These are phyloP conservation scores for Pectinophora gossypiella DNA, from an alignment of 1,140 invertebrate species.

Conservation along the genomic window DNA sequence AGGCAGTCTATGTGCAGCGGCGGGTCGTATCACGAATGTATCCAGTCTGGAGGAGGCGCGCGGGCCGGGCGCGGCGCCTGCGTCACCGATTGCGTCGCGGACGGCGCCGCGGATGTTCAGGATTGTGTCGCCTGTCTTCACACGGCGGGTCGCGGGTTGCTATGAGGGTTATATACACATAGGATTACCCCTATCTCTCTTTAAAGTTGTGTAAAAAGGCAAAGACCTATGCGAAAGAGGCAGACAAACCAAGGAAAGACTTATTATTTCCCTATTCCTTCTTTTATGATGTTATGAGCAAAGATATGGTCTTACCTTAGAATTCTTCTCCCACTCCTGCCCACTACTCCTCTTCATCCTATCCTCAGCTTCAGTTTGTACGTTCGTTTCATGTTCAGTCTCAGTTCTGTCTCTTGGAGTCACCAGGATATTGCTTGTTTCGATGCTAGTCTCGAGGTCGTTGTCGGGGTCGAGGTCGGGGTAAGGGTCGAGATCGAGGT, in stretches of 20 bases:
- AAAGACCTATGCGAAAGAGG: too few relatives aligned
- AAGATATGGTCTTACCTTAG: conserved; percentile 26
- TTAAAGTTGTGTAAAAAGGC: too few relatives aligned
- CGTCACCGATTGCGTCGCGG: conserved; percentile 60
- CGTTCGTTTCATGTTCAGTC: conserved; percentile 20
- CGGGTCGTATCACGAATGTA: conserved; percentile 57
- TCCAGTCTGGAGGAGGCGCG: conserved; percentile 51
- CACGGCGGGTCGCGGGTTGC: conserved; percentile 25
- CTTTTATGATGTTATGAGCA: too few relatives aligned
- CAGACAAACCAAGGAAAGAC: too few relatives aligned
- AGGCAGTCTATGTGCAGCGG: conserved; percentile 13
- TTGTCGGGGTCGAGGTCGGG: too few relatives aligned
- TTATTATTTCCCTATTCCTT: too few relatives aligned
- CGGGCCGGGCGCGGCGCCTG: conserved; percentile 54
- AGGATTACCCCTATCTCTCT: too few relatives aligned
- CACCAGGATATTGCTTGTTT: conserved; percentile 16
- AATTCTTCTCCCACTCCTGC: conserved; percentile 17
- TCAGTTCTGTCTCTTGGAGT: conserved; percentile 15
- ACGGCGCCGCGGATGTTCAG: conserved; percentile 64
- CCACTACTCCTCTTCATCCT: conserved; percentile 24
- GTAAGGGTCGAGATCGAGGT: neutral
- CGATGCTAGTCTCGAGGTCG: conserved; percentile 22
- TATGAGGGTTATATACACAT: too few relatives aligned
- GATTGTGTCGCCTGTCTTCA: conserved; percentile 63
- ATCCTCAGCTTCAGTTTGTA: conserved; percentile 20